Evolutionary conservation across 2,797 vertebrate species (phyloP), one percentile per base, ranked within the genome.

Genomic region (Crenichthys baileyi): DNA sequence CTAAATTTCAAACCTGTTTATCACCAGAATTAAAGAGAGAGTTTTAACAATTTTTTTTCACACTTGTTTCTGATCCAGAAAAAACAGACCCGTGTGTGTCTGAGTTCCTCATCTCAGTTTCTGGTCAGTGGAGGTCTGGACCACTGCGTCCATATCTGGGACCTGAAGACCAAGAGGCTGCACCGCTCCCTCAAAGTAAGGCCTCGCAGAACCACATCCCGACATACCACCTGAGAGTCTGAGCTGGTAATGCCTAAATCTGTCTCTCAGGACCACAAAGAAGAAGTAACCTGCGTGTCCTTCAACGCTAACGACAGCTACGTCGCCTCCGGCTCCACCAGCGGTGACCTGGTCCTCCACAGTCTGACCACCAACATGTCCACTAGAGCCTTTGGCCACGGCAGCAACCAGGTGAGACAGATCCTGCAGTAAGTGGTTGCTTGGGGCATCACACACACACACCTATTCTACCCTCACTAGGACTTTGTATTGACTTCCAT

Each of bases 321-420:
- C 79, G 50, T 99, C 68, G 98, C 96, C 51, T 99, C 98, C 11
- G 98, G 98, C 24, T 99, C 98, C 84, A 92, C 97, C 91, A 98
- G 97, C 51, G 98, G 98, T 61, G 98, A 99, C 82, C 96, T 99
- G 86, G 96, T 98, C 85, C 93, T 99, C 46, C 96, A 99, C 91
- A 98, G 97, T 74, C 89, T 99, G 86, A 97, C 97, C 83, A 99
- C 97, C 83, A 99, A 99, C 93, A 91, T 97, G 79, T 98, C 98
- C 82, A 97, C 96, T 91, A 95, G 96, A 89, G 95, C 98, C 24
- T 99, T 99, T 79, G 97, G 98, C n/a, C 96, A 97, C 56, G 97
- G 97, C 61, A 94, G 90, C 93, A 95, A 90, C 85, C 97, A 98
- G 96, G 98, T 98, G 5, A 82, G 79, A 41, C 22, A 11, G 18